Conservation (phyloP, 1,140 invertebrate genomes). For the Drosophila kikkawai region DNA sequence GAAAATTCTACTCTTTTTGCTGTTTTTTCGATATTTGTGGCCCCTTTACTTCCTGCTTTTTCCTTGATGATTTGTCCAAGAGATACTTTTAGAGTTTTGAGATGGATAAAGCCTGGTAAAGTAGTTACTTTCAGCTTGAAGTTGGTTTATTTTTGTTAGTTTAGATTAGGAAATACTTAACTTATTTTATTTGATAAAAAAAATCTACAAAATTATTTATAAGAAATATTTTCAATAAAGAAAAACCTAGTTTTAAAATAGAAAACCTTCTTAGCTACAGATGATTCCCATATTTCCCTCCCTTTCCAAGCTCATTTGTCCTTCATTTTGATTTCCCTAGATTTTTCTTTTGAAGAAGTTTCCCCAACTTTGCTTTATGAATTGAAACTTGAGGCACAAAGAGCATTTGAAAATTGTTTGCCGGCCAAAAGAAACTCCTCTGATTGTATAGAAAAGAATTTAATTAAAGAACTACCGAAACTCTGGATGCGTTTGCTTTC, state of each 20-base stretch:
- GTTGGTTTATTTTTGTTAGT: not conserved
- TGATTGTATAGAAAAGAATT: conserved; percentile 55
- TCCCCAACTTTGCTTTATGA: conserved; percentile 23
- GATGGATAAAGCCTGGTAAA: not conserved
- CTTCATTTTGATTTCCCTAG: conserved; percentile 3
- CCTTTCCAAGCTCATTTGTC: conserved; percentile 7
- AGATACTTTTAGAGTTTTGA: conserved; percentile 3
- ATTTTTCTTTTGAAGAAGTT: conserved; percentile 11
- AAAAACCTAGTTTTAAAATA: not conserved
- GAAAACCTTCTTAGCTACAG: not conserved
- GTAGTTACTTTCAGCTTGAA: too few species aligned
- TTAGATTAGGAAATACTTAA: not conserved
- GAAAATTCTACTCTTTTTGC: conserved; percentile 21
- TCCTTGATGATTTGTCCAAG: not conserved
- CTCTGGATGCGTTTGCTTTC: not conserved
- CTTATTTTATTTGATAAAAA: not conserved
- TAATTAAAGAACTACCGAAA: conserved; percentile 58
- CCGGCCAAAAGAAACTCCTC: conserved; percentile 41
- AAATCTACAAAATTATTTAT: not conserved
- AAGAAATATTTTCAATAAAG: not conserved
- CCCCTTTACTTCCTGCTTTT: not conserved
- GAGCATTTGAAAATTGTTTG: conserved; percentile 69
- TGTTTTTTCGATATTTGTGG: conserved; percentile 1
- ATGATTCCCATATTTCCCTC: not conserved
- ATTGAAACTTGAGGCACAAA: conserved; percentile 30